phyloP scores from a whole-genome alignment of 2,888 invertebrate species.

The Limnephilus marmoratus region DNA sequence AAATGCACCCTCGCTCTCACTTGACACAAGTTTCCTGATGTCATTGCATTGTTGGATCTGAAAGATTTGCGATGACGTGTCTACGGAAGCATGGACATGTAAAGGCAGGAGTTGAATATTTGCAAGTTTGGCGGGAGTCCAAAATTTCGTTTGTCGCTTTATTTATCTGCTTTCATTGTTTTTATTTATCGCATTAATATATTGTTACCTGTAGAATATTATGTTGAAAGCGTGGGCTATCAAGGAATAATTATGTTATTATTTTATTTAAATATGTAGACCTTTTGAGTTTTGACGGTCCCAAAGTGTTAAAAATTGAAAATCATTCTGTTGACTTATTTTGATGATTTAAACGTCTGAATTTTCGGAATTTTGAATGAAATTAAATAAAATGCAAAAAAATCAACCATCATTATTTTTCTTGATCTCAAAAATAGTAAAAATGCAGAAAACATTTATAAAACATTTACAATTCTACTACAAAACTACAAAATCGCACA shows the following conservation, averaged over 20 bases:
- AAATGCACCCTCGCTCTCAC: background rate
- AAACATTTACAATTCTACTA: too few relatives aligned
- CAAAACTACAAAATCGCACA: too few relatives aligned
- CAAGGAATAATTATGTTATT: background rate
- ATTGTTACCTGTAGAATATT: background rate
- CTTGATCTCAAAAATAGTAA: too few relatives aligned
- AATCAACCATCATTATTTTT: too few relatives aligned
- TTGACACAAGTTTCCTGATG: conserved; percentile 50
- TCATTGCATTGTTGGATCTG: conserved; percentile 51
- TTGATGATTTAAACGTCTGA: too few relatives aligned
- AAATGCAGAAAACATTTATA: too few relatives aligned
- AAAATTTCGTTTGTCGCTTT: background rate
- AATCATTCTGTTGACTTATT: too few relatives aligned
- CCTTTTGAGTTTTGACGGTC: too few relatives aligned
- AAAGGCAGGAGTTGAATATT: background rate
- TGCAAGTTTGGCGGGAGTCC: background rate
- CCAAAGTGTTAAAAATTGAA: too few relatives aligned
- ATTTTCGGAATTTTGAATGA: too few relatives aligned
- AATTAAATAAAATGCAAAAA: too few relatives aligned
- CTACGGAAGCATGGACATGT: conserved; percentile 21
- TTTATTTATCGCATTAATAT: background rate
- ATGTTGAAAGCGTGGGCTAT: too few relatives aligned
- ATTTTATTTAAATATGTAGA: background rate
- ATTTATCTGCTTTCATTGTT: background rate
- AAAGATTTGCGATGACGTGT: conserved; percentile 45